A percentile compares a stretch with the other conserved stretches of the same genome.
These are phyloP conservation scores for Lymantria dispar DNA, from an alignment of 2,888 invertebrate genomes.

Conservation along the genomic window DNA sequence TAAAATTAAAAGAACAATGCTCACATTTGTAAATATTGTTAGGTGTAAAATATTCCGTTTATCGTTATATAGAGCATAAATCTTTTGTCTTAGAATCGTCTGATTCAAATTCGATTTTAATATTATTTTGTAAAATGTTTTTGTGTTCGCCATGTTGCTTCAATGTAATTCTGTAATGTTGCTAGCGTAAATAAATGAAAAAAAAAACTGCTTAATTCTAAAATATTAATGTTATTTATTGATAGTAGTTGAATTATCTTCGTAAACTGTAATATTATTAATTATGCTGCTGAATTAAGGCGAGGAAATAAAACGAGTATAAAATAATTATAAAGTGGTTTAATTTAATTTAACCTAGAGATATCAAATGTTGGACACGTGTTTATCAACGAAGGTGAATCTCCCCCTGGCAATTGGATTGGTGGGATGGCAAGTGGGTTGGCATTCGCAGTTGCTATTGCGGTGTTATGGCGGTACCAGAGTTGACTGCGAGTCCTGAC, in stretches of 20 bases:
- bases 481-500: too few species aligned
- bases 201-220: conserved; percentile 63
- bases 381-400: too few species aligned
- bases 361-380: too few species aligned
- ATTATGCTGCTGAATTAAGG: conserved; percentile 53
- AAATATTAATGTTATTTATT: conserved; percentile 79
- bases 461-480: too few species aligned
- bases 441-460: too few species aligned
- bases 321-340: conserved; percentile 26
- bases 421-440: too few species aligned
- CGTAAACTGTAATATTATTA: conserved; percentile 65
- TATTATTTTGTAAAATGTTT: conserved; percentile 23
- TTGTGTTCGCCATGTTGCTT: conserved; percentile 57
- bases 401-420: too few species aligned
- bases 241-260: conserved; percentile 73
- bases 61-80: conserved; percentile 17
- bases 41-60: conserved; percentile 14
- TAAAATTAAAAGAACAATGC: conserved; percentile 11
- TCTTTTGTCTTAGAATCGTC: conserved; percentile 13
- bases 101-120: conserved; percentile 12
- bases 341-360: not conserved
- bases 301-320: conserved; percentile 56
- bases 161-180: conserved; percentile 63
- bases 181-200: conserved; percentile 60
- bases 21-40: conserved; percentile 28